These are phyloP conservation scores for Drosophila mayri DNA, from an alignment of 1,140 invertebrate species.

Conservation along the genomic window DNA sequence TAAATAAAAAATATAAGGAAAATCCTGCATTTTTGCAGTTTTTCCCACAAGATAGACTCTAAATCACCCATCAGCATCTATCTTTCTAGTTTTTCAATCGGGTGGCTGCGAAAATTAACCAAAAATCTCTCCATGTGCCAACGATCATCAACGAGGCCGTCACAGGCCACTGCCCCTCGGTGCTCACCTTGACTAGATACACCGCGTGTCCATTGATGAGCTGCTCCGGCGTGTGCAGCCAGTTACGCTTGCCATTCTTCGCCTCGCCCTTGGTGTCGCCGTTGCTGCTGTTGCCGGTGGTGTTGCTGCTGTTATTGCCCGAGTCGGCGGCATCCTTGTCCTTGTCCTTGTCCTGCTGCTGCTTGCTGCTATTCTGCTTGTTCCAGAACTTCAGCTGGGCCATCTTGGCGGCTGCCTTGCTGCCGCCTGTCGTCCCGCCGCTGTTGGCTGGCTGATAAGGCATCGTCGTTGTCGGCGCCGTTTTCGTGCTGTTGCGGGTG, in stretches of 20 bases:
- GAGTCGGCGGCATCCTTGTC: constrained; percentile 59
- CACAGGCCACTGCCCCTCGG: constrained; percentile 20
- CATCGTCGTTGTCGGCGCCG: constrained; percentile 55
- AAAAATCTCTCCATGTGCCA: constrained; percentile 6
- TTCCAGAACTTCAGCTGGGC: constrained; percentile 88
- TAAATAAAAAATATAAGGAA: too few species aligned
- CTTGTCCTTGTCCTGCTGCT: constrained; percentile 61
- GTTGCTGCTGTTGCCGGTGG: constrained; percentile 74
- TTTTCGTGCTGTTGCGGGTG: constrained; percentile 23
- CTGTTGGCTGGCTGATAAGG: constrained; percentile 77
- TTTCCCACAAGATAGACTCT: not conserved
- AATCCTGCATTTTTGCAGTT: not conserved
- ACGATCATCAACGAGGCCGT: constrained; percentile 32
- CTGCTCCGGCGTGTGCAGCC: constrained; percentile 97
- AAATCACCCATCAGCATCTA: not conserved
- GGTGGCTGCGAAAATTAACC: not conserved
- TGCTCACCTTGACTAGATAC: constrained; percentile 96
- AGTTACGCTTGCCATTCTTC: constrained; percentile 88
- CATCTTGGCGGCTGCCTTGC: constrained; percentile 85
- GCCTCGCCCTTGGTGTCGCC: constrained; percentile 72
- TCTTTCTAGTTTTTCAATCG: not conserved
- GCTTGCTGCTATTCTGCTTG: constrained; percentile 86
- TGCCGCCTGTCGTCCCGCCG: constrained; percentile 48
- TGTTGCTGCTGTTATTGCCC: constrained; percentile 70
- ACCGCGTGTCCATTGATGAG: constrained; percentile 97